phyloP scores from a whole-genome alignment of 2,888 invertebrate genomes.

The Lasius platythorax region DNA sequence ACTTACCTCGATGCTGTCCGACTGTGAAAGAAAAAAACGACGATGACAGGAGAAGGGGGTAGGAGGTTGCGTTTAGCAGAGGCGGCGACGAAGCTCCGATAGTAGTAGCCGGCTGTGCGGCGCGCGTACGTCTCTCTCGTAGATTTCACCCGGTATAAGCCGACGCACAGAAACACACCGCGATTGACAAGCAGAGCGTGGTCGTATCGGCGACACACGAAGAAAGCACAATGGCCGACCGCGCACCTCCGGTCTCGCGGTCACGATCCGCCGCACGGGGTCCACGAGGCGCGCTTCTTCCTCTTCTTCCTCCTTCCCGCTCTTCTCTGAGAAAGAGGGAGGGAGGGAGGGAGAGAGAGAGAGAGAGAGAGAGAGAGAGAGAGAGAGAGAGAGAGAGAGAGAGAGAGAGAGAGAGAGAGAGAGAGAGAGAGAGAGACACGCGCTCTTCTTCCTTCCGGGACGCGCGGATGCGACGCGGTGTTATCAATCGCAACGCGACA shows the following conservation, averaged over 20 bases:
- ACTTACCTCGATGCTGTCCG: neutral
- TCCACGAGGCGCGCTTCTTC: constrained; percentile 65
- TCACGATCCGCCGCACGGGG: constrained; percentile 65
- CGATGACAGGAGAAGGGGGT: no score
- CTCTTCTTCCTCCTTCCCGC: neutral
- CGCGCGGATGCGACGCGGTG: constrained; percentile 10
- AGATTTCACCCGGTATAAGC: constrained; percentile 57
- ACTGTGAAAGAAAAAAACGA: neutral
- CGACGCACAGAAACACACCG: constrained; percentile 23
- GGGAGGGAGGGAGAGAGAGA: constrained; percentile 14
- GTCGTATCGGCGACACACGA: constrained; percentile 63
- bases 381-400: constrained; percentile 39
- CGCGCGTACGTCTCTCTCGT: constrained; percentile 3
- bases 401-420: constrained; percentile 44
- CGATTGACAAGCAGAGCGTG: constrained; percentile 66
- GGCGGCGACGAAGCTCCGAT: neutral
- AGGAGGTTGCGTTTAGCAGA: neutral
- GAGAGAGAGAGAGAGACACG: constrained; percentile 49
- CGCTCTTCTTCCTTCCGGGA: constrained; percentile 4
- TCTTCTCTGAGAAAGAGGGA: constrained; percentile 30
- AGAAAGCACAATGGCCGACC: constrained; percentile 82
- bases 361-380: constrained; percentile 44
- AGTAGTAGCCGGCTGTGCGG: constrained; percentile 14
- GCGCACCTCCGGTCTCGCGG: constrained; percentile 61
- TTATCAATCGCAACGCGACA: neutral